Evolutionary conservation across 2,113 vertebrate species (phyloP), one percentile per base, ranked within the genome.

Genomic region (Lynx canadensis): DNA sequence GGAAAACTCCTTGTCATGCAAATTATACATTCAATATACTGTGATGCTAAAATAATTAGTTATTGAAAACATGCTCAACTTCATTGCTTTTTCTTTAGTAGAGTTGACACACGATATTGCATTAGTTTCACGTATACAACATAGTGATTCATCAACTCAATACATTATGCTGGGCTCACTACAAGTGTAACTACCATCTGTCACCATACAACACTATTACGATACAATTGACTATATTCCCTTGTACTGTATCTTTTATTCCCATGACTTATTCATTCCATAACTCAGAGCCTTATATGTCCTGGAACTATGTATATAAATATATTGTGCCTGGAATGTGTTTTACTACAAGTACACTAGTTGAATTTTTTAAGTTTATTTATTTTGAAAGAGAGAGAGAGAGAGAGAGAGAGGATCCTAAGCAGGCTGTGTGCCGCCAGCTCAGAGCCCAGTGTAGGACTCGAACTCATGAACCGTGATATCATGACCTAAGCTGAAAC

Each of bases 41-140:
- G 1, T 87, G 13, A 63, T 87, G 25, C 29, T 88, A 88, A 89
- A 95, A 81, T 93, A 87, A 86, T 78, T 95, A n/a, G n/a, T 23
- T 85, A 68, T 21, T 74, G 10, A 94, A 89, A 89, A 71, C 27
- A 68, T 65, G 50, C 12, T 85, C 50, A 89, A 50, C 29, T 89
- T 52, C 13, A 52, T 23, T 65, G 15, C n/a, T 91, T 81, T 76
- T 74, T 45, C 57, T 76, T 76, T 41, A 48, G 41, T 41, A 31
- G 29, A 48, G 7, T 76, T 76, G 41, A 31, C 74, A 76, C 74
- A 31, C 8, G 41, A 27, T 76, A 76, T 31, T 48, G 29, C 45
- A 48, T 76, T 48, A 48, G 27, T 76, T 45, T 45, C 74, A 76
- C 3, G 7, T 31, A 31, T 76, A 76, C 27, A 31, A 27, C 41